These are phyloP conservation scores for Antrozous pallidus DNA, from an alignment of 2,797 vertebrate genomes.

Conservation along the genomic window DNA sequence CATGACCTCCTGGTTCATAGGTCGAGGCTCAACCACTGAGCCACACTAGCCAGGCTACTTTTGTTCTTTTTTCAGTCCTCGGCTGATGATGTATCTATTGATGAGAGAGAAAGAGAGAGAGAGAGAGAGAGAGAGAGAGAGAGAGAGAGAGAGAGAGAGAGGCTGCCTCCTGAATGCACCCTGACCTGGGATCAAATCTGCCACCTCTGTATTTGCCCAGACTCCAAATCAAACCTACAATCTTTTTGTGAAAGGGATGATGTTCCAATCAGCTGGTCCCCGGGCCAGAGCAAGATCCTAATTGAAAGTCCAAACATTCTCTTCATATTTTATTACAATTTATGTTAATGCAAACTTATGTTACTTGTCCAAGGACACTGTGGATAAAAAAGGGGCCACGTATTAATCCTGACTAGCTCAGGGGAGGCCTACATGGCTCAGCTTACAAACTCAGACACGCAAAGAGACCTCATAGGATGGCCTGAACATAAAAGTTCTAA, in stretches of 20 bases:
- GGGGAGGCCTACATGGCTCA: background rate
- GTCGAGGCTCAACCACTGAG: too few species aligned
- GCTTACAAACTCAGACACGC: background rate
- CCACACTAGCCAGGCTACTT: too few species aligned
- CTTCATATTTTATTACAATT: conserved; percentile 9
- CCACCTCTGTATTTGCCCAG: background rate
- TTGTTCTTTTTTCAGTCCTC: background rate
- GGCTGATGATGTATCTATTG: background rate
- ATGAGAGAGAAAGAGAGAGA: background rate
- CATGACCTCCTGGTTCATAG: too few species aligned
- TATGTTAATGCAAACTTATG: background rate
- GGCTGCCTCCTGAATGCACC: background rate
- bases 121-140: background rate
- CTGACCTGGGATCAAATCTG: background rate
- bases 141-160: too few species aligned
- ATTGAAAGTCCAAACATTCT: background rate
- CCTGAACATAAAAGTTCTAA: background rate
- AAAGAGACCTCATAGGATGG: background rate
- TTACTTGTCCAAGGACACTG: background rate
- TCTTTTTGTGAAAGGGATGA: background rate
- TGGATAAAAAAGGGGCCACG: background rate
- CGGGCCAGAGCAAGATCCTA: background rate
- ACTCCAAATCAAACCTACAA: background rate
- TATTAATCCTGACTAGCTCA: background rate
- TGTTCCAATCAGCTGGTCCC: background rate